Base-by-base conservation (phyloP, 2,888 invertebrate genomes). In the Philopedon plagiatum region DNA sequence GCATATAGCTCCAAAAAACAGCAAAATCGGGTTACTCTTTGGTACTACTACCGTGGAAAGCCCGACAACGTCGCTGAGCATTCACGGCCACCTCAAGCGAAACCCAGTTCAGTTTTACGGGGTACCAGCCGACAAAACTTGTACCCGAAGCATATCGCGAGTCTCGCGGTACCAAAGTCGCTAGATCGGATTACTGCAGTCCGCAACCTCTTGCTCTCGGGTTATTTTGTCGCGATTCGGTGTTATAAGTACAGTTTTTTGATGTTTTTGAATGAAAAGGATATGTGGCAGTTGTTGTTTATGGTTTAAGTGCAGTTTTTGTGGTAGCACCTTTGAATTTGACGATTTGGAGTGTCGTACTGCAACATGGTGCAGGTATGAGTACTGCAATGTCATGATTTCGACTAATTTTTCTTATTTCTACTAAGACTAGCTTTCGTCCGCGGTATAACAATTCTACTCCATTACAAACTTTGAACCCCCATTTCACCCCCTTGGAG, bases 81-180 rank as follows among this genome's bases (percentile, higher is more conserved):
- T 73, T 68, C 51, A 63, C 73, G 68, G 68, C 58, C 73, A 73
- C 54, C 63, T 67, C 68, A 60, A 73, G 68, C 73, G 54, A 64
- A 68, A 68, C 64, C 68, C 73, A 63, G 63, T 71, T 66, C 71
- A 66, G 71, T 72, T 72, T 72, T 72, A 66, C 72, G 57, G 62
- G 62, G 72, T 67, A 72, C 67, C 72, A 67, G 63, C 67, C 62
- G 44, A 72, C 72, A 57, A 72, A 68, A 73, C 68, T 73, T 51
- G 73, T 73, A 67, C 26, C 37, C 64, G 23, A 62, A 58, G 51
- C 58, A 29, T 26, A 11, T n/a, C n/a, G 44, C 21, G 34, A 39
- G 26, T 18, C 41, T 37, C 58, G 29, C 51, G 67, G 29, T 67
- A 51, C 26, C 51, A 3, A 32, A 41, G 64, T 49, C 57, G 37